phyloP scores from a whole-genome alignment of 2,888 invertebrate genomes.

The Harpalus rubripes region DNA sequence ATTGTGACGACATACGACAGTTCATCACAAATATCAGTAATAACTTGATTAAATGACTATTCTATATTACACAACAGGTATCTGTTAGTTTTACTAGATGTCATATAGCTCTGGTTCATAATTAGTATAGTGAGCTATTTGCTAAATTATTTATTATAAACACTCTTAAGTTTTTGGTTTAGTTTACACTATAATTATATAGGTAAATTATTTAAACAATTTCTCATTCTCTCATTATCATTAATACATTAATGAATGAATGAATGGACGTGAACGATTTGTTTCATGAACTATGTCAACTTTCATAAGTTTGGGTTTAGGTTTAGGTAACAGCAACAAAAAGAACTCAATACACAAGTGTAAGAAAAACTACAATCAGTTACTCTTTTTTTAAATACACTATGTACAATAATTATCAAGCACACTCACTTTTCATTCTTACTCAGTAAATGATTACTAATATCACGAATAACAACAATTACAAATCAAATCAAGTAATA shows the following conservation, averaged over 20 bases:
- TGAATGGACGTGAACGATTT: conserved; percentile 12
- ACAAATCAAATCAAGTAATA: conserved; percentile 61
- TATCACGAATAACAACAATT: conserved; percentile 64
- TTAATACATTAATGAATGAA: conserved; percentile 29
- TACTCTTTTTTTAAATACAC: conserved; percentile 59
- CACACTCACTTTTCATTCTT: conserved; percentile 31
- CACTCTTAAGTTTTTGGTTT: conserved; percentile 55
- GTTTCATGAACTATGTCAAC: conserved; percentile 32
- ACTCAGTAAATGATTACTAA: conserved; percentile 53
- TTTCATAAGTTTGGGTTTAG: conserved; percentile 42
- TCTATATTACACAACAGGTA: conserved; percentile 60
- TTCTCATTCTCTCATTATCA: conserved; percentile 27
- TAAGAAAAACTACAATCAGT: conserved; percentile 57
- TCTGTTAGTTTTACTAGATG: conserved; percentile 56
- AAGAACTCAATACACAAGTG: conserved; percentile 38
- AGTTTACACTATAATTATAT: conserved; percentile 44
- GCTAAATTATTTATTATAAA: conserved; percentile 55
- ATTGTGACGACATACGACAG: conserved; percentile 27
- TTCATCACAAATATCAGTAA: conserved; percentile 42
- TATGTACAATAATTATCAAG: conserved; percentile 54
- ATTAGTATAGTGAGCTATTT: conserved; percentile 50
- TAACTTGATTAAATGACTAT: conserved; percentile 58
- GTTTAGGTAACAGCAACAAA: conserved; percentile 56
- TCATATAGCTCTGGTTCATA: conserved; percentile 50
- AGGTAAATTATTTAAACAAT: conserved; percentile 53